Conservation (phyloP, 2,888 invertebrate genomes). For the Chironomus tentans region DNA sequence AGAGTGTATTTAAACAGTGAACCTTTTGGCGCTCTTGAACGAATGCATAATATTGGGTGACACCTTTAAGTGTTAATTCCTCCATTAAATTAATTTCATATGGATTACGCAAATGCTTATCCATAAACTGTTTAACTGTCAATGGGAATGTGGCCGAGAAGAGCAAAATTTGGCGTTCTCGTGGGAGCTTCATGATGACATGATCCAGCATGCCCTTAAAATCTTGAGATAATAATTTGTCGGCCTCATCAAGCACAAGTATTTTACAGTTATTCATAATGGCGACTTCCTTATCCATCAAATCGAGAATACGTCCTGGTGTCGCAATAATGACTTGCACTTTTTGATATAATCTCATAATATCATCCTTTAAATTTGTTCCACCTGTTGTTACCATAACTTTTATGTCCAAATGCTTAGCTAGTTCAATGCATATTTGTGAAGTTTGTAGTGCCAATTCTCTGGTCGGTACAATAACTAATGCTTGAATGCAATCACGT, state of each 20-base stretch:
- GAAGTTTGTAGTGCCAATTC: constrained; percentile 98
- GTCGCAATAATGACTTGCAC: constrained; percentile 99
- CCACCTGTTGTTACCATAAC: constrained; percentile 99
- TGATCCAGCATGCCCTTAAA: constrained; percentile 98
- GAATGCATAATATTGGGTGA: constrained; percentile 99
- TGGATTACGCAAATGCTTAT: constrained; percentile 93
- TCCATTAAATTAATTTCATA: constrained; percentile 99
- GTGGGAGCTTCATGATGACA: constrained; percentile 85
- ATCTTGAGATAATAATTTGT: constrained; percentile 97
- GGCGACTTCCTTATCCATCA: constrained; percentile 95
- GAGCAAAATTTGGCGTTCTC: constrained; percentile 92
- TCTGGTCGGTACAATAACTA: constrained; percentile 97
- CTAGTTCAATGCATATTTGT: constrained; percentile 98
- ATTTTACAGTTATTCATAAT: constrained; percentile 94
- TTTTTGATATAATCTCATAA: constrained; percentile 98
- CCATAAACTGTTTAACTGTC: constrained; percentile 98
- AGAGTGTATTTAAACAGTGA: constrained; percentile 97
- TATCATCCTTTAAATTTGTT: constrained; percentile 94
- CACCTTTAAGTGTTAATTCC: constrained; percentile 96
- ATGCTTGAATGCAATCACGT: constrained; percentile 91
- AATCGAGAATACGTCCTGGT: constrained; percentile 97
- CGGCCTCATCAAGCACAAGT: constrained; percentile 97
- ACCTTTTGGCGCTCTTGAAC: constrained; percentile 99
- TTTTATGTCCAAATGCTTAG: constrained; percentile 85
- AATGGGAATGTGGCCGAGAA: constrained; percentile 99